Base-by-base conservation (phyloP, 1,140 invertebrate genomes). In the Thaumatotibia leucotreta region DNA sequence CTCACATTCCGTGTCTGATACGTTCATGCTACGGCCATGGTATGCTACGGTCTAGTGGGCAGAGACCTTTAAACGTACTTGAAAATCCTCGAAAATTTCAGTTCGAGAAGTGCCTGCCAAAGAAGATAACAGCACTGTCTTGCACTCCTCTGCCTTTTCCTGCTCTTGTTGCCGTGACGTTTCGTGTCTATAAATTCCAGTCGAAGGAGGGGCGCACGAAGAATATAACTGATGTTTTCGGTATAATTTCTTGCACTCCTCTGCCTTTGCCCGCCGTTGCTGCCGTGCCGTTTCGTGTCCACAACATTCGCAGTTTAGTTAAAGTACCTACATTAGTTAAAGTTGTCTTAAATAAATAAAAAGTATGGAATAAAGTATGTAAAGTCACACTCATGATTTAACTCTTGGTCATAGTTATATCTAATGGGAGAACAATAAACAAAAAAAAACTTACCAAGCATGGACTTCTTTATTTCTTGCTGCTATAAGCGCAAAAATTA, bases 61-160 rank as follows among this genome's bases (percentile, higher is more conserved):
- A n/a, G n/a, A n/a, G n/a, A n/a, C n/a, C n/a, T n/a, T n/a, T n/a
- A 69, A 72, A 72, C 69, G 69, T 74, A 72, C 72, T 69, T 63
- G 73, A 5, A 32, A 32, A 32, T 32, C 31, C 10, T 32, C 4
- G 4, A 5, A 32, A 5, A 22, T 58, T 10, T 58, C 52, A 58
- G 9, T 10, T 58, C 20, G 9, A 14, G 24, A 22, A 22, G 52
- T 22, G 52, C 17, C 52, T 22, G 23, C 52, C 24, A 58, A 4
- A 4, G 52, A 58, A 22, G 9, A 14, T n/a, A 58, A 24, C 10
- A 58, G 52, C 22, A 5, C 52, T 33, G 64, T 23, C 62, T 69
- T 54, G 67, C 61, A 63, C 49, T 52, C 35, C 64, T 67, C 65
- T 62, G 23, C 69, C 67, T 67, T 73, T 69, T 66, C 4, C 31